A percentile compares a stretch with the other conserved stretches of the same genome.
Conservation (phyloP, 2,888 invertebrate genomes). For the Agapostemon virescens region DNA sequence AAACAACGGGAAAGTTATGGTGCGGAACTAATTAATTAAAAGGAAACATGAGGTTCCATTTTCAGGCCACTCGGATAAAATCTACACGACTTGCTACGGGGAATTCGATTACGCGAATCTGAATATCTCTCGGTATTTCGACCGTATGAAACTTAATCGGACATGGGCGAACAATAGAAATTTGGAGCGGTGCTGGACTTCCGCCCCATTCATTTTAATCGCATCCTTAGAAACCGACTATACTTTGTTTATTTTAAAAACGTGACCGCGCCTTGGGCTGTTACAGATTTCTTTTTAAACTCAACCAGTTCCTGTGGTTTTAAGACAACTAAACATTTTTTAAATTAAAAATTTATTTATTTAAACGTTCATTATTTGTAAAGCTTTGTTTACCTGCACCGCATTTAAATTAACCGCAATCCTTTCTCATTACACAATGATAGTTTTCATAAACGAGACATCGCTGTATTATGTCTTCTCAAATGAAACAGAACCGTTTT, state of each 20-base stretch:
- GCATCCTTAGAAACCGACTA: background rate
- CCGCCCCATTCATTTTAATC: background rate
- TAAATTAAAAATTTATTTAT: no score
- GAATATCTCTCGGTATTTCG: slow-evolving; percentile 27
- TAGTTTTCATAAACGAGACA: background rate
- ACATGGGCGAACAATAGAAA: slow-evolving; percentile 40
- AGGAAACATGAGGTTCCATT: background rate
- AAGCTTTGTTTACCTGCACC: background rate
- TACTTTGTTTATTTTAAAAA: background rate
- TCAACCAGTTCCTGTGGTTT: no score
- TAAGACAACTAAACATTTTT: no score
- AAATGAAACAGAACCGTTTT: slow-evolving; percentile 1
- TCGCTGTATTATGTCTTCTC: background rate
- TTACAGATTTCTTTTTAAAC: no score
- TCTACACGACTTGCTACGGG: background rate
- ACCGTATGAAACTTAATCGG: slow-evolving; percentile 63
- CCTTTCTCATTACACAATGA: background rate
- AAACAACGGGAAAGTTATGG: background rate
- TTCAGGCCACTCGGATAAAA: background rate
- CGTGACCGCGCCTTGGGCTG: no score
- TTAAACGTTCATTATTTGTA: background rate
- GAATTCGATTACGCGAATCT: slow-evolving; percentile 25
- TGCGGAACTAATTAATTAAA: background rate
- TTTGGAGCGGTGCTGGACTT: slow-evolving; percentile 14
- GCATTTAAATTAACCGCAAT: background rate